Evolutionary conservation across 2,888 invertebrate genomes (phyloP).

Genomic region (Tillus elongatus): DNA sequence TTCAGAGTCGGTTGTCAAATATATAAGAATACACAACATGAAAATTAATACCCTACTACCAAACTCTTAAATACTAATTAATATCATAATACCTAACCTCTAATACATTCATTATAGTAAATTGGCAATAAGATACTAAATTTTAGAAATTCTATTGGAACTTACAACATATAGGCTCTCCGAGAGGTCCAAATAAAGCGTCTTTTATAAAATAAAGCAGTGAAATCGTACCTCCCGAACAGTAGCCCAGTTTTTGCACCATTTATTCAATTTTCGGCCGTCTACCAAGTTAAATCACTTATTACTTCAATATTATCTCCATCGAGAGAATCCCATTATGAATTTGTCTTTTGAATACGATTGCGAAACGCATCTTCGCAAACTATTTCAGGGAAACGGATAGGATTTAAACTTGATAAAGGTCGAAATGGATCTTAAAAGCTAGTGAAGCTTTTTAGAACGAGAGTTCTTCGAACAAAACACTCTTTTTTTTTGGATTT

Average conservation of each 20-base stretch:
- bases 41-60: constrained; percentile 39
- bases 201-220: constrained; percentile 34
- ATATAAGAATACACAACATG: constrained; percentile 38
- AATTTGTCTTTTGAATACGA: too few relatives aligned
- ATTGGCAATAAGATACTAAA: constrained; percentile 43
- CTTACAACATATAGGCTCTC: constrained; percentile 34
- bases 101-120: constrained; percentile 37
- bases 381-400: too few relatives aligned
- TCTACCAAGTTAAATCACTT: not conserved
- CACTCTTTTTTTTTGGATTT: constrained; percentile 30
- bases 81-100: constrained; percentile 38
- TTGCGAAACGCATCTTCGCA: too few relatives aligned
- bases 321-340: too few relatives aligned
- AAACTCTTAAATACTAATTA: constrained; percentile 41
- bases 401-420: constrained; percentile 28
- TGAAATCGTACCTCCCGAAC: constrained; percentile 28
- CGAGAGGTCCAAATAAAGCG: constrained; percentile 36
- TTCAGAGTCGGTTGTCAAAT: constrained; percentile 33
- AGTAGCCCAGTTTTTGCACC: constrained; percentile 34
- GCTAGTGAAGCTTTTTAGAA: constrained; percentile 34
- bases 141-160: constrained; percentile 41
- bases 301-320: too few relatives aligned
- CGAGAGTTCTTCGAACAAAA: constrained; percentile 35
- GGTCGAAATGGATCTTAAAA: constrained; percentile 29
- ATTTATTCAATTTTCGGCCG: constrained; percentile 24